Evolutionary conservation across 35 echinoderm and acorn worm species (phyloP).

Genomic region (Heliocidaris erythrogramma): DNA sequence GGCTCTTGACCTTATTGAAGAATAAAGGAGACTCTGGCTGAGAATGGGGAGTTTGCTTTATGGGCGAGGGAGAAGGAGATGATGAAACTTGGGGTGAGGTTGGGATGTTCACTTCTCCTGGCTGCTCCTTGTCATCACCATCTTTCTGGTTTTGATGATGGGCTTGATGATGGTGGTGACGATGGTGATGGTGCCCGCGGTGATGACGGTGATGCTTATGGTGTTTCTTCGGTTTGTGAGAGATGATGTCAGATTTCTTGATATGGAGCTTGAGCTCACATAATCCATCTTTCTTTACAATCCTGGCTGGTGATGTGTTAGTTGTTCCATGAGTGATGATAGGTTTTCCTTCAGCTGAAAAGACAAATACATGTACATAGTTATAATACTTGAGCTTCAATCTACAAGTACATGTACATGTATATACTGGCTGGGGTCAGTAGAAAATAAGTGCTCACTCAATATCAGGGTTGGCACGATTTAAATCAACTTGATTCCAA

Average conservation of each 20-base stretch:
- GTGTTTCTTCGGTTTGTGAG: conserved; percentile 82
- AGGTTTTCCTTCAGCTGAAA: conserved; percentile 48
- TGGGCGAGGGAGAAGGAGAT: conserved; percentile 18
- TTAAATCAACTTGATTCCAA: too few species aligned
- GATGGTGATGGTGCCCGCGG: conserved; percentile 65
- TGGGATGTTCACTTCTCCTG: not conserved
- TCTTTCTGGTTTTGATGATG: conserved; percentile 44
- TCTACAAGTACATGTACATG: not conserved
- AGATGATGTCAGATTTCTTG: conserved; percentile 72
- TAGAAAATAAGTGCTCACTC: too few species aligned
- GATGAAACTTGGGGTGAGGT: not conserved
- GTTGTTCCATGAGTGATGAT: conserved; percentile 24
- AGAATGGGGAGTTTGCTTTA: not conserved
- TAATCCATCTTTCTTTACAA: conserved; percentile 93
- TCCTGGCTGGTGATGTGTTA: conserved; percentile 61
- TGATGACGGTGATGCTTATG: conserved; percentile 87
- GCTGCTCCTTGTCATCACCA: not conserved
- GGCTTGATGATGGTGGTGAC: conserved; percentile 43
- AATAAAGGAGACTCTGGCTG: conserved; percentile 12
- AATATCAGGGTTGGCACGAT: too few species aligned
- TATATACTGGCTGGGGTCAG: too few species aligned
- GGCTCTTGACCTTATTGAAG: conserved; percentile 10
- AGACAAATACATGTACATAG: not conserved
- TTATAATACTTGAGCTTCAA: not conserved
- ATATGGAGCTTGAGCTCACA: conserved; percentile 86